Conservation (phyloP, 2,888 invertebrate species). For the Syritta pipiens region DNA sequence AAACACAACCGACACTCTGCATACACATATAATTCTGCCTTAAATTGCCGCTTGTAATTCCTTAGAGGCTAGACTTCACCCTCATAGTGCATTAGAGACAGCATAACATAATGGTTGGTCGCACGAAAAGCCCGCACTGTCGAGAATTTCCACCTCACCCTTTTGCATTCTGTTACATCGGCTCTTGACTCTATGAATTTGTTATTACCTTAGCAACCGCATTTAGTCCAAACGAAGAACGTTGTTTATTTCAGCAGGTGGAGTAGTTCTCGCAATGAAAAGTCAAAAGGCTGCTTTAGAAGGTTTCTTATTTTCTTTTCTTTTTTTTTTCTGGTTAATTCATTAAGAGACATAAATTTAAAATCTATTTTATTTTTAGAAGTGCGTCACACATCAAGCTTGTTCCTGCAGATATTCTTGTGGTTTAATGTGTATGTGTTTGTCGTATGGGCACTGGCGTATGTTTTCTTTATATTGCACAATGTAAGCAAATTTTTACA, state of each 20-base stretch:
- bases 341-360: constrained; percentile 3
- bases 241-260: constrained; percentile 47
- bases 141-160: constrained; percentile 22
- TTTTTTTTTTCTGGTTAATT: constrained; percentile 19
- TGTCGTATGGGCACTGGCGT: constrained; percentile 83
- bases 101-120: constrained; percentile 30
- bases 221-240: constrained; percentile 46
- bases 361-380: constrained; percentile 68
- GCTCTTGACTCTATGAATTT: neutral
- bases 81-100: constrained; percentile 2
- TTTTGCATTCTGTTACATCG: neutral
- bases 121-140: constrained; percentile 30
- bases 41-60: neutral
- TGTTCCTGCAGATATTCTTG: constrained; percentile 90
- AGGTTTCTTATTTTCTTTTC: constrained; percentile 34
- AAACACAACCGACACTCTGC: neutral
- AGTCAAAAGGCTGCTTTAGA: constrained; percentile 53
- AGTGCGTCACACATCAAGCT: constrained; percentile 76
- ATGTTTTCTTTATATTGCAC: constrained; percentile 73
- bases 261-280: constrained; percentile 45
- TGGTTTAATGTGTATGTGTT: constrained; percentile 90
- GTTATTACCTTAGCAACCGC: constrained; percentile 47
- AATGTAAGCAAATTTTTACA: constrained; percentile 71
- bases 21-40: neutral
- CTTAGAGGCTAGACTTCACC: constrained; percentile 8